Percentiles rank a stretch among this genome's conserved stretches.
These are phyloP conservation scores for Epistrophella euchroma DNA, from an alignment of 2,888 invertebrate genomes.

Conservation along the genomic window DNA sequence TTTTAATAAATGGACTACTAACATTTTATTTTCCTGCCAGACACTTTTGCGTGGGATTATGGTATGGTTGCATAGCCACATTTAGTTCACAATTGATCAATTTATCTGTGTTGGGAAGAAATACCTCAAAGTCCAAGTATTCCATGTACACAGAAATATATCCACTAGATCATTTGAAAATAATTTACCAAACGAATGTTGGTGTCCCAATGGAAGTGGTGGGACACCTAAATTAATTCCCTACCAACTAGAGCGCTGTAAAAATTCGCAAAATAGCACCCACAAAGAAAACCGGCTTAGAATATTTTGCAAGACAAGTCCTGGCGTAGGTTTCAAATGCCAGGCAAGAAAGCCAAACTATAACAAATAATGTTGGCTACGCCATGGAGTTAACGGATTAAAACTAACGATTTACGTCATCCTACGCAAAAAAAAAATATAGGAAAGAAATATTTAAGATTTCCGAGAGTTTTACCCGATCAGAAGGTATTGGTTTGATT, in stretches of 20 bases:
- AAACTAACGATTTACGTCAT: constrained; percentile 16
- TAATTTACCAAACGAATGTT: constrained; percentile 10
- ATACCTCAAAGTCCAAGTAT: constrained; percentile 27
- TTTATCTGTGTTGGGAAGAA: constrained; percentile 27
- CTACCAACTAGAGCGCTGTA: background rate
- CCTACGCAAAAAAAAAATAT: background rate
- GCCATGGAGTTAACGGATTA: constrained; percentile 8
- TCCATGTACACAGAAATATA: background rate
- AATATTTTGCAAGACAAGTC: constrained; percentile 8
- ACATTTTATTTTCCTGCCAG: constrained; percentile 26
- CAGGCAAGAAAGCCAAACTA: constrained; percentile 12
- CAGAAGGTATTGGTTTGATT: too few species aligned
- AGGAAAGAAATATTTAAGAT: background rate
- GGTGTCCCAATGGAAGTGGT: constrained; percentile 26
- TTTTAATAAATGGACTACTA: constrained; percentile 5
- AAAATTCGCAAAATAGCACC: constrained; percentile 23
- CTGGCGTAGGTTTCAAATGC: constrained; percentile 27
- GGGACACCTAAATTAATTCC: constrained; percentile 8
- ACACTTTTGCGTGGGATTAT: constrained; percentile 24
- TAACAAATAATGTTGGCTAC: constrained; percentile 27
- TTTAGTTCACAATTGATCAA: constrained; percentile 39
- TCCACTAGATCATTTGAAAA: constrained; percentile 9
- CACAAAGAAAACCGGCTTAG: constrained; percentile 22
- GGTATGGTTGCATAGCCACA: constrained; percentile 3
- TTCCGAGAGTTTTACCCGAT: background rate